These are phyloP conservation scores for Polylopha cassiicola DNA, from an alignment of 2,888 invertebrate species.

Conservation along the genomic window DNA sequence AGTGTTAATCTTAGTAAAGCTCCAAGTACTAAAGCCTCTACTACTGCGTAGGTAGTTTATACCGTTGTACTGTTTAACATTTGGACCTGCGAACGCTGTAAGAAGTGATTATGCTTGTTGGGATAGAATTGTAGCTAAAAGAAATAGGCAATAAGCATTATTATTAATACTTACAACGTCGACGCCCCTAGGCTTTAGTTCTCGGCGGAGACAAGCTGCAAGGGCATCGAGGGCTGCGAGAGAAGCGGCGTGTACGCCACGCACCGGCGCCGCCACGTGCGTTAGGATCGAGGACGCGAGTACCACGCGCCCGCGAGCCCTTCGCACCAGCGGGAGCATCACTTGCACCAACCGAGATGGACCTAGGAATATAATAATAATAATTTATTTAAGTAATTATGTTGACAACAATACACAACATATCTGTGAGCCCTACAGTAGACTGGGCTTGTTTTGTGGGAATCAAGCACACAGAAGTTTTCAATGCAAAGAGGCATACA, in stretches of 20 bases:
- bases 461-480: no score
- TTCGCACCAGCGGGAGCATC: slow-evolving; percentile 87
- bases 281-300: slow-evolving; percentile 89
- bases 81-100: no score
- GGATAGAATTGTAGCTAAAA: background rate
- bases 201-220: slow-evolving; percentile 86
- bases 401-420: no score
- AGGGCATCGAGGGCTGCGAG: slow-evolving; percentile 88
- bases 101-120: no score
- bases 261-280: slow-evolving; percentile 86
- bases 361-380: slow-evolving; percentile 51
- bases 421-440: no score
- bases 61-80: no score
- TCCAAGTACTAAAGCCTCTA: no score
- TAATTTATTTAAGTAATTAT: no score
- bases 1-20: no score
- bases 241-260: slow-evolving; percentile 88
- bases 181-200: slow-evolving; percentile 87
- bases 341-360: slow-evolving; percentile 84
- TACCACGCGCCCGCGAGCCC: slow-evolving; percentile 87
- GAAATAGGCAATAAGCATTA: background rate
- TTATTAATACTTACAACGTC: slow-evolving; percentile 76
- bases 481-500: no score
- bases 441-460: no score
- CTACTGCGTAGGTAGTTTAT: no score